These are phyloP conservation scores for Acleris literana DNA, from an alignment of 2,888 invertebrate genomes.

Conservation along the genomic window DNA sequence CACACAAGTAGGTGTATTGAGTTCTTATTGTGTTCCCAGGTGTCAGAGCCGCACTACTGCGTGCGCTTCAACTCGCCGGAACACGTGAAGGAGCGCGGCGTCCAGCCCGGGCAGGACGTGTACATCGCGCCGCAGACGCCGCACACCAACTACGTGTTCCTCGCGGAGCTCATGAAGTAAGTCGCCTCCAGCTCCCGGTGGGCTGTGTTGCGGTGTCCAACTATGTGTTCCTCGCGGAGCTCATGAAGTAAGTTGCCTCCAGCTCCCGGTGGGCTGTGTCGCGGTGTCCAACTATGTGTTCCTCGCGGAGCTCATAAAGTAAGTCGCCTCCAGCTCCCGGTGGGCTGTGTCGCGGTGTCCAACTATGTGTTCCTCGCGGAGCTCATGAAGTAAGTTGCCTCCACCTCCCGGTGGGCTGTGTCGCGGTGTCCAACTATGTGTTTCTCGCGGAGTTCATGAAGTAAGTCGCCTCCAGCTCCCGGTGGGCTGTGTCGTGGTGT, in stretches of 20 bases:
- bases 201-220: too few relatives aligned
- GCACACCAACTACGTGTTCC: slow-evolving; percentile 90
- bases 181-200: slow-evolving; percentile 32
- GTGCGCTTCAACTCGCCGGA: slow-evolving; percentile 93
- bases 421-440: slow-evolving; percentile 84
- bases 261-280: too few relatives aligned
- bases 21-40: slow-evolving; percentile 57
- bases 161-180: slow-evolving; percentile 88
- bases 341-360: slow-evolving; percentile 50
- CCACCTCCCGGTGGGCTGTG: too few relatives aligned
- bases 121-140: slow-evolving; percentile 91
- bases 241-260: slow-evolving; percentile 34
- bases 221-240: too few relatives aligned
- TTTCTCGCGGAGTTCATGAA: slow-evolving; percentile 85
- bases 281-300: slow-evolving; percentile 86
- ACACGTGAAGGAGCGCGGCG: slow-evolving; percentile 88
- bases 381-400: slow-evolving; percentile 85
- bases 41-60: slow-evolving; percentile 93
- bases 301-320: slow-evolving; percentile 88
- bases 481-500: too few relatives aligned
- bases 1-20: too few relatives aligned
- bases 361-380: slow-evolving; percentile 89
- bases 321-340: slow-evolving; percentile 42
- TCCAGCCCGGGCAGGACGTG: slow-evolving; percentile 87
- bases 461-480: slow-evolving; percentile 66